Percentiles rank a stretch among this genome's conserved stretches.
These are phyloP conservation scores for Sinosuthora webbiana DNA, from an alignment of 2,113 vertebrate genomes.

Conservation along the genomic window DNA sequence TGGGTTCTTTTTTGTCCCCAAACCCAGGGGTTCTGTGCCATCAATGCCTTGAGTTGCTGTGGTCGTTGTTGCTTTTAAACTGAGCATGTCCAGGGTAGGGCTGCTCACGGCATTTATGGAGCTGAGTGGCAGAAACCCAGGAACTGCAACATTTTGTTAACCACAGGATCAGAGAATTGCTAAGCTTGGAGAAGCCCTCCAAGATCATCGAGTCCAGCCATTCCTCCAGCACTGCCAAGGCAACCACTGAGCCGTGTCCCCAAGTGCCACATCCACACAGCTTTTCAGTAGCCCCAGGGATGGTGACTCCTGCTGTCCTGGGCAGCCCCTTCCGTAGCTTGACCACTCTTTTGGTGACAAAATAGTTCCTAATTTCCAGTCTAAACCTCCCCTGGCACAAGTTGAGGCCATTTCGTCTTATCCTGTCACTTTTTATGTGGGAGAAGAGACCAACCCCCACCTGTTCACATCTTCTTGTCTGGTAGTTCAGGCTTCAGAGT, in stretches of 20 bases:
- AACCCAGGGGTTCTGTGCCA: background rate
- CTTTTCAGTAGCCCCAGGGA: background rate
- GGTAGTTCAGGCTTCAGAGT: background rate
- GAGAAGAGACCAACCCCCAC: background rate
- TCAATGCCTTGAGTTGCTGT: background rate
- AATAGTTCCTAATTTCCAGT: background rate
- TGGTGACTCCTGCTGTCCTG: background rate
- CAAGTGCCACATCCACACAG: background rate
- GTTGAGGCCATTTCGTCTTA: background rate
- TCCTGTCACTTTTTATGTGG: background rate
- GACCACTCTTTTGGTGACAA: background rate
- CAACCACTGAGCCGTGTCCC: background rate
- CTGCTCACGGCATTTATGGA: background rate
- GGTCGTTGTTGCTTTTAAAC: background rate
- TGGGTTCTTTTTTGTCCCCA: background rate
- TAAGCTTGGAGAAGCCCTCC: background rate
- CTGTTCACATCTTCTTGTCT: background rate
- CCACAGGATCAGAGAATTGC: background rate
- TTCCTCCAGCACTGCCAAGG: background rate
- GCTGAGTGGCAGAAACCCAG: background rate
- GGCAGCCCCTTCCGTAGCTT: background rate
- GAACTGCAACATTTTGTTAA: background rate
- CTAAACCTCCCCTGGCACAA: background rate
- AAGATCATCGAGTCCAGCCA: background rate
- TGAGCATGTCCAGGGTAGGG: fast-evolving